Percentiles rank a stretch among this genome's conserved stretches.
Evolutionary conservation across 2,888 invertebrate species (phyloP).

Genomic region (Parasteatoda lunata): DNA sequence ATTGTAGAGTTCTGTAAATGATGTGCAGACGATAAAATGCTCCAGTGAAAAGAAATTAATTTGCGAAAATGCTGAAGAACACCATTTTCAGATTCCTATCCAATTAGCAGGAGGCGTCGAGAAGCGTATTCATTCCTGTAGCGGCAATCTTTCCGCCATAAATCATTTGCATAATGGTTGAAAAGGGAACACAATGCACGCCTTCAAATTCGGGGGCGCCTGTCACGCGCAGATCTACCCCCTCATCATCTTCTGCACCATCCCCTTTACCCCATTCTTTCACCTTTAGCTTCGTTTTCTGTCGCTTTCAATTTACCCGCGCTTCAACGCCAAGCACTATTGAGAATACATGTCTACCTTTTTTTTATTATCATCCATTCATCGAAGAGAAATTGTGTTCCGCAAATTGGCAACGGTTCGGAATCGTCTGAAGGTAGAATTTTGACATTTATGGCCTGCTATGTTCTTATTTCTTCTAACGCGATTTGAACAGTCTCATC

Average conservation of each 20-base stretch:
- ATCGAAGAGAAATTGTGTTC: conserved; percentile 1
- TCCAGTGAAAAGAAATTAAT: conserved; percentile 39
- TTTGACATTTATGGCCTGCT: neutral
- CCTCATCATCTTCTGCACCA: neutral
- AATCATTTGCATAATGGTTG: conserved; percentile 59
- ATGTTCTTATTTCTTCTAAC: conserved; percentile 3
- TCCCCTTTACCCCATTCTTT: too few species aligned
- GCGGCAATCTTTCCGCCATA: conserved; percentile 54
- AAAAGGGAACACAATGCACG: conserved; percentile 15
- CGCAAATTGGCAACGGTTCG: neutral
- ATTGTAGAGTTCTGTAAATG: neutral
- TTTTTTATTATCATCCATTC: too few species aligned
- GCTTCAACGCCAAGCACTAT: conserved; percentile 5
- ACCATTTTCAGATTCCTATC: conserved; percentile 29
- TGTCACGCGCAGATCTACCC: neutral
- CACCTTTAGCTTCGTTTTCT: neutral
- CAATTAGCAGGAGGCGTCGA: conserved; percentile 53
- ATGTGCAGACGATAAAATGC: neutral
- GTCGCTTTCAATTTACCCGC: conserved; percentile 33
- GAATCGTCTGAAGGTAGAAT: neutral
- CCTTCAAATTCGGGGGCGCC: conserved; percentile 16
- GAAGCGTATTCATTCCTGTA: conserved; percentile 30
- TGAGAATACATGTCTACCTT: neutral
- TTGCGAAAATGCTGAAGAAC: conserved; percentile 49
- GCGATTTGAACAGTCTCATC: neutral